Evolutionary conservation across 2,888 invertebrate species (phyloP).

Genomic region (Tortrix viridana): DNA sequence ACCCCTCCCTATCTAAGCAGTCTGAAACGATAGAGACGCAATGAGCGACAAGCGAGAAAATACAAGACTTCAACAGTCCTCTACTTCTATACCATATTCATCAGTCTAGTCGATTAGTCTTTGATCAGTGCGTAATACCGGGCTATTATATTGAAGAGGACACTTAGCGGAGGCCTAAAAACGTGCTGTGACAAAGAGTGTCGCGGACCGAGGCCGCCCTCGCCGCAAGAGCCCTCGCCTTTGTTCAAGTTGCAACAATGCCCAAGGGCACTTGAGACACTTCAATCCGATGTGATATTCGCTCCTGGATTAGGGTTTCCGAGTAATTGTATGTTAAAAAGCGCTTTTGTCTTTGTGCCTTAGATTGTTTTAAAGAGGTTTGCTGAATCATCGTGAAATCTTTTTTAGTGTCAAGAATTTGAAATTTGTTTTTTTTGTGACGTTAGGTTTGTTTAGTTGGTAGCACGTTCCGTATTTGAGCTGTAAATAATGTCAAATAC

Average conservation of each 20-base stretch:
- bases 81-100: conserved; percentile 22
- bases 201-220: conserved; percentile 53
- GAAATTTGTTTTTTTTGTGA: too few species aligned
- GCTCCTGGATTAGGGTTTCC: conserved; percentile 55
- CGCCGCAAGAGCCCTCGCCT: conserved; percentile 73
- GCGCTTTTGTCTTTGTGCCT: conserved; percentile 28
- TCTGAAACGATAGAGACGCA: too few species aligned
- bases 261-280: conserved; percentile 69
- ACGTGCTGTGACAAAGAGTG: conserved; percentile 80
- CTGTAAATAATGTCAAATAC: too few species aligned
- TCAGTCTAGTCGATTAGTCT: conserved; percentile 31
- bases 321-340: conserved; percentile 37
- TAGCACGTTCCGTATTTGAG: too few species aligned
- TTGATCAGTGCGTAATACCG: conserved; percentile 37
- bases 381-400: too few species aligned
- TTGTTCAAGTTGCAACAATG: conserved; percentile 81
- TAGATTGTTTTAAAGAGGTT: conserved; percentile 1
- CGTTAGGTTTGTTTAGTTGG: too few species aligned
- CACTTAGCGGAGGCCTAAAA: conserved; percentile 67
- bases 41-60: too few species aligned
- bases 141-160: conserved; percentile 44
- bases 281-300: conserved; percentile 80
- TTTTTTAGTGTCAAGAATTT: too few species aligned
- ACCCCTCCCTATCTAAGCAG: too few species aligned
- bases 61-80: too few species aligned